Evolutionary conservation across 2,797 vertebrate genomes (phyloP).

Genomic region (Bradypodion pumilum): DNA sequence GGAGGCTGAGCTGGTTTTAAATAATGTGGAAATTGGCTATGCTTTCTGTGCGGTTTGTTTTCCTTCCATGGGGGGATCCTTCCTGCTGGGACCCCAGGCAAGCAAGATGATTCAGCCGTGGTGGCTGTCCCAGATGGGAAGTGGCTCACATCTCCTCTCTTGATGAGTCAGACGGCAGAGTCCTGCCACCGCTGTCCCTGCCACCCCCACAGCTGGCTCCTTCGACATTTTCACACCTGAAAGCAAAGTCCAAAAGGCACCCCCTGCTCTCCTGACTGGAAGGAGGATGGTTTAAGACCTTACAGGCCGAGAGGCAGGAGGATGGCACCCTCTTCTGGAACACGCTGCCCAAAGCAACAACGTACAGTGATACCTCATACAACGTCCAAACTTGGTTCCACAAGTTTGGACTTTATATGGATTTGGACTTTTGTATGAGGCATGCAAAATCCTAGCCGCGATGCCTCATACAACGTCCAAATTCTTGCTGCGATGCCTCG

Average conservation of each 20-base stretch:
- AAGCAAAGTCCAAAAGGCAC: not conserved
- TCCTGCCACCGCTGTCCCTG: constrained; percentile 7
- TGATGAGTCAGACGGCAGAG: constrained; percentile 47
- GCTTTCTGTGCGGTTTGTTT: constrained; percentile 61
- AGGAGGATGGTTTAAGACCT: not conserved
- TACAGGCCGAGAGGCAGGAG: not conserved
- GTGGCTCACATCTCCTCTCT: constrained; percentile 1
- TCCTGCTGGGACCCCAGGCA: constrained; percentile 34
- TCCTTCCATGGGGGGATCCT: constrained; percentile 60
- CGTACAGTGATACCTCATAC: too few relatives aligned
- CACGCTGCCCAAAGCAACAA: not conserved
- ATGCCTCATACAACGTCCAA: too few relatives aligned
- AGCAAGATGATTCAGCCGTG: constrained; percentile 54
- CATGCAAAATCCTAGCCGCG: too few relatives aligned
- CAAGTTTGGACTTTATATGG: too few relatives aligned
- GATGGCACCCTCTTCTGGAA: not conserved
- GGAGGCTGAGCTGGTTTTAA: constrained; percentile 66
- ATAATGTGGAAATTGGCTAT: constrained; percentile 68
- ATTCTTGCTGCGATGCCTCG: too few relatives aligned
- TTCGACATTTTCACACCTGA: constrained; percentile 19
- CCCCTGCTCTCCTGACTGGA: not conserved
- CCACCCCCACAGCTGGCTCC: not conserved
- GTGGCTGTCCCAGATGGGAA: constrained; percentile 24
- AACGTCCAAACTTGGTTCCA: too few relatives aligned
- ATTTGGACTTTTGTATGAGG: too few relatives aligned